Evolutionary conservation across 2,888 invertebrate genomes (phyloP), one percentile per base, ranked within the genome.

Genomic region (Drosophila dives): DNA sequence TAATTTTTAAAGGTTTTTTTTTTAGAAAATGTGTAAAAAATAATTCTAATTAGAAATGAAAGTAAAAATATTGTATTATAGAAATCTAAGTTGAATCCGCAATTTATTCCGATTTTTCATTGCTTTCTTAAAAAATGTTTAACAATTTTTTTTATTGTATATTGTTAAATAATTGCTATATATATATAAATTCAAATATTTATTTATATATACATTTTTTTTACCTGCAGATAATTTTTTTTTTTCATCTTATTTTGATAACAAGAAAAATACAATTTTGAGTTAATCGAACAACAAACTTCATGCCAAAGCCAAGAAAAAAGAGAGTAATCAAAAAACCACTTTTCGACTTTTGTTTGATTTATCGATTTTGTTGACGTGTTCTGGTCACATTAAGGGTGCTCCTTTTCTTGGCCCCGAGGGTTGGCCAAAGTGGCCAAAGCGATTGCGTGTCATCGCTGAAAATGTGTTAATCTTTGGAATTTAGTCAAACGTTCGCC

Each of bases 401-500:
- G n/a, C 40, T 48, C 45, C 29, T 29, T 29, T 29, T 23, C 11
- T 51, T 67, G 63, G 32, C 58, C 50, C 29, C 29, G 29, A 50
- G 49, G 55, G 10, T n/a, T 40, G 69, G 51, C 62, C 75, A 20
- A 7, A 61, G 40, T 45, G 23, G 45, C 20, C 45, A 45, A 67
- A 64, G 48, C 60, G 64, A 50, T 87, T 72, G 82, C 89, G 87
- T 89, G 89, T 88, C 83, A 83, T 88, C 75, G 80, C 69, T 54
- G 61, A 75, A 83, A 85, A 85, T 85, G 90, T 85, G 84, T 85
- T 85, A 85, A 85, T 87, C 89, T 88, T 66, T 72, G 67, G 76
- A 84, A 81, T 87, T 81, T 79, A 89, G 88, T 87, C 76, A 89
- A 89, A 86, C 82, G 75, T 59, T 84, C 74, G 68, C 80, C 89